Percentiles rank a stretch among this genome's conserved stretches.
These are phyloP conservation scores for Indri indri DNA, from an alignment of 2,113 vertebrate species.

Conservation along the genomic window DNA sequence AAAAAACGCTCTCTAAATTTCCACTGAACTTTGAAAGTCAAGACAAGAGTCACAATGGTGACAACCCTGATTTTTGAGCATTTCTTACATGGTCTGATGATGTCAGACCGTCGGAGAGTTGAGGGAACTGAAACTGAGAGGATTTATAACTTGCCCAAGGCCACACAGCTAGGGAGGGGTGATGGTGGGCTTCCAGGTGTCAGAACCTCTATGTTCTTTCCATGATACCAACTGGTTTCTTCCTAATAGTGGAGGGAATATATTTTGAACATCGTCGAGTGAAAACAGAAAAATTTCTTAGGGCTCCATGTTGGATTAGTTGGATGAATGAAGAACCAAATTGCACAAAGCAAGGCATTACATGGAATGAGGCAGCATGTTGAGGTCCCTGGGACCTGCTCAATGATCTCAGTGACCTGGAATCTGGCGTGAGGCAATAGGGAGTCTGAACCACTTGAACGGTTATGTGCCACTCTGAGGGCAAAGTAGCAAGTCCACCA, in stretches of 20 bases:
- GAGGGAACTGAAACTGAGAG: not conserved
- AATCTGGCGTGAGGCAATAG: not conserved
- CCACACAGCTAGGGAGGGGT: not conserved
- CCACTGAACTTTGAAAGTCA: not conserved
- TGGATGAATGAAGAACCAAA: not conserved
- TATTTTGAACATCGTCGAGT: not conserved
- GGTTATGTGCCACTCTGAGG: not conserved
- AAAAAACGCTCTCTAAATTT: not conserved
- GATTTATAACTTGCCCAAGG: fast-evolving
- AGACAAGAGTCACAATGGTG: not conserved
- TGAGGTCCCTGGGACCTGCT: not conserved
- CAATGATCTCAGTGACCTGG: not conserved
- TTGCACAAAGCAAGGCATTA: not conserved
- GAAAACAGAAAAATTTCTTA: not conserved
- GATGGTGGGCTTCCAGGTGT: not conserved
- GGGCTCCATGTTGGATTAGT: not conserved
- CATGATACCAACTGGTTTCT: not conserved
- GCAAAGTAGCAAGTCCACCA: not conserved
- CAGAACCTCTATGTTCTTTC: not conserved
- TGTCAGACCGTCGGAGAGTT: not conserved
- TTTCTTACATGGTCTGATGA: not conserved
- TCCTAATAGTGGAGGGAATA: not conserved
- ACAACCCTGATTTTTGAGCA: not conserved
- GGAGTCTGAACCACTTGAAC: not conserved
- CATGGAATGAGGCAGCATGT: not conserved